A percentile compares a stretch with the other conserved stretches of the same genome.
phyloP scores from a whole-genome alignment of 2,113 vertebrate species.

The Sprattus sprattus region DNA sequence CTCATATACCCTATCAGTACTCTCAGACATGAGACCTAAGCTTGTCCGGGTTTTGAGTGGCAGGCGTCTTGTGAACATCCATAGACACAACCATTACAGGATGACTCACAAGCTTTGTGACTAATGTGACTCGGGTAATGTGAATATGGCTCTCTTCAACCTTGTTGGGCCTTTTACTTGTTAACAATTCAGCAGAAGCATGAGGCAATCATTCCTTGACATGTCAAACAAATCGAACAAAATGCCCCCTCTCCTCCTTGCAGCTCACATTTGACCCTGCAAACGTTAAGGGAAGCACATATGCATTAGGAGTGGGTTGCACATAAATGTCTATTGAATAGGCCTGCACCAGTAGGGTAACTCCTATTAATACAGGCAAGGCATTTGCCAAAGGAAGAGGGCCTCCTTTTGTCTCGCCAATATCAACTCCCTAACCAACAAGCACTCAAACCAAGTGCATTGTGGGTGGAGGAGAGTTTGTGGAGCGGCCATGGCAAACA shows the following conservation, averaged over 20 bases:
- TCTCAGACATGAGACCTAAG: neutral
- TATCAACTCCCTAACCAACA: neutral
- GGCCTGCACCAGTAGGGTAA: neutral
- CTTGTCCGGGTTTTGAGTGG: neutral
- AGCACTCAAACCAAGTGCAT: constrained; percentile 8
- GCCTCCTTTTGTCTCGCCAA: neutral
- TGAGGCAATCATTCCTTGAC: neutral
- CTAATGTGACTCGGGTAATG: neutral
- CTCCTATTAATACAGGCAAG: neutral
- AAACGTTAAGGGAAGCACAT: neutral
- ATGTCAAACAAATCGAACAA: neutral
- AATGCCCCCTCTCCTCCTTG: neutral
- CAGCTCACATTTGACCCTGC: neutral
- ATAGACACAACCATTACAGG: neutral
- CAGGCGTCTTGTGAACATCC: neutral
- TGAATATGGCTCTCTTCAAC: neutral
- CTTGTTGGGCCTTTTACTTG: neutral
- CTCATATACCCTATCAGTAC: neutral
- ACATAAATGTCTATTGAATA: neutral
- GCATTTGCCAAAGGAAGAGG: constrained; percentile 7
- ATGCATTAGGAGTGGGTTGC: neutral
- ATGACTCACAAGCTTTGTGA: neutral
- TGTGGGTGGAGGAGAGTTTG: neutral
- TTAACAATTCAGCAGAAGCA: neutral
- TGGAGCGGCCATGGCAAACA: neutral